These are phyloP conservation scores for Drosophila insularis DNA, from an alignment of 1,140 invertebrate species.

Conservation along the genomic window DNA sequence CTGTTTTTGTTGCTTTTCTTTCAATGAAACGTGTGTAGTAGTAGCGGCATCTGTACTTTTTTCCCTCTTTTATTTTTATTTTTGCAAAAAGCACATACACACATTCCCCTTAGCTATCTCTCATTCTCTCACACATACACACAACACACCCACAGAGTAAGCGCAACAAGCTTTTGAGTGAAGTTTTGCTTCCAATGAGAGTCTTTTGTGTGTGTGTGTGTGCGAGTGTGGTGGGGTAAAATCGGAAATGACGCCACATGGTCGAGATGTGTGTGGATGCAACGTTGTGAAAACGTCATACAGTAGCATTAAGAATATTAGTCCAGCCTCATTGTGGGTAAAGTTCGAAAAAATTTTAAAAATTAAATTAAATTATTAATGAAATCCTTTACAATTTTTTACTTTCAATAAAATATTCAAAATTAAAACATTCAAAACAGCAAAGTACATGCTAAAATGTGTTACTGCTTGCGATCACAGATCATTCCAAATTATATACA, in stretches of 20 bases:
- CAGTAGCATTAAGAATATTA: slow-evolving; percentile 28
- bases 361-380: too few relatives aligned
- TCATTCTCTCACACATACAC: slow-evolving; percentile 6
- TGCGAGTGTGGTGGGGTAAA: slow-evolving; percentile 52
- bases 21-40: slow-evolving; percentile 74
- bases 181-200: slow-evolving; percentile 34
- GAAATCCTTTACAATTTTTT: too few relatives aligned
- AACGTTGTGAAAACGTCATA: slow-evolving; percentile 25
- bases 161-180: slow-evolving; percentile 78
- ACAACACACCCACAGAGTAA: slow-evolving; percentile 6
- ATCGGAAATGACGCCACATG: slow-evolving; percentile 74
- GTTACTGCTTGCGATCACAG: background rate
- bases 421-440: too few relatives aligned
- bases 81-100: slow-evolving; percentile 28
- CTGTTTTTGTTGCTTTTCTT: slow-evolving; percentile 58
- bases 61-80: slow-evolving; percentile 19
- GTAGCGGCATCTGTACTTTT: slow-evolving; percentile 80
- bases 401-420: too few relatives aligned
- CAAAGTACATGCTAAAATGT: too few relatives aligned
- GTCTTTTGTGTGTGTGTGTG: background rate
- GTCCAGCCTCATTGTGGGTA: background rate
- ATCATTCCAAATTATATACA: slow-evolving; percentile 13
- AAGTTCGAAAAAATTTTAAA: too few relatives aligned
- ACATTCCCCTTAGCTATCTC: slow-evolving; percentile 24
- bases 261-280: slow-evolving; percentile 41